Conservation (phyloP, 2,888 invertebrate species). For the Plagodis dolabraria region DNA sequence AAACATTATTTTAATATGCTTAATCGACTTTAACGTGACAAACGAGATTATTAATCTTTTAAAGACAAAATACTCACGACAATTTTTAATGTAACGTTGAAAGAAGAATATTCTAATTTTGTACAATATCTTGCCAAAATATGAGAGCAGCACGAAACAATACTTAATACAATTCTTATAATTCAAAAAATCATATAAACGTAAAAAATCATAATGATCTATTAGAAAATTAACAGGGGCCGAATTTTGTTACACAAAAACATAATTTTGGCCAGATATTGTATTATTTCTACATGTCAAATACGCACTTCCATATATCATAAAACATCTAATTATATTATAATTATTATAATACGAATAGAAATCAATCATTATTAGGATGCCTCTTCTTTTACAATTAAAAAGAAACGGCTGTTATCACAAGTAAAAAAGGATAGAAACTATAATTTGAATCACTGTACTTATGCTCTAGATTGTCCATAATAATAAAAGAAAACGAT, state of each 20-base stretch:
- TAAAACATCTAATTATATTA: slow-evolving; percentile 8
- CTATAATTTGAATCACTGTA: slow-evolving; percentile 14
- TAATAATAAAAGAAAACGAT: neutral
- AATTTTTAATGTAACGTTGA: slow-evolving; percentile 5
- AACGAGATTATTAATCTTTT: slow-evolving; percentile 31
- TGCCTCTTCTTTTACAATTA: slow-evolving; percentile 4
- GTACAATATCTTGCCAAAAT: slow-evolving; percentile 8
- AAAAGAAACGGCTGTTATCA: slow-evolving; percentile 14
- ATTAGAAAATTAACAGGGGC: neutral
- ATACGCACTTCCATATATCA: slow-evolving; percentile 4
- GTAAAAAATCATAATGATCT: neutral
- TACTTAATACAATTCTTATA: neutral
- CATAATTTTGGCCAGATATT: slow-evolving; percentile 11
- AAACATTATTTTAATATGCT: slow-evolving; percentile 6
- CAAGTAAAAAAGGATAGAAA: slow-evolving; percentile 8
- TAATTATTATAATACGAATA: slow-evolving; percentile 5
- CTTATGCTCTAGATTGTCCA: slow-evolving; percentile 3
- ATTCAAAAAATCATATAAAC: neutral
- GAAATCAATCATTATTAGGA: slow-evolving; percentile 15
- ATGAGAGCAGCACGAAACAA: neutral
- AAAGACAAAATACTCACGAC: slow-evolving; percentile 16
- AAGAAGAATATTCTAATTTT: neutral
- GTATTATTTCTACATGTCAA: slow-evolving; percentile 4
- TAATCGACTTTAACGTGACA: neutral
- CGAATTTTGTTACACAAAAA: neutral